Conservation (phyloP, 1,140 invertebrate genomes). For the Piezodorus guildinii region DNA sequence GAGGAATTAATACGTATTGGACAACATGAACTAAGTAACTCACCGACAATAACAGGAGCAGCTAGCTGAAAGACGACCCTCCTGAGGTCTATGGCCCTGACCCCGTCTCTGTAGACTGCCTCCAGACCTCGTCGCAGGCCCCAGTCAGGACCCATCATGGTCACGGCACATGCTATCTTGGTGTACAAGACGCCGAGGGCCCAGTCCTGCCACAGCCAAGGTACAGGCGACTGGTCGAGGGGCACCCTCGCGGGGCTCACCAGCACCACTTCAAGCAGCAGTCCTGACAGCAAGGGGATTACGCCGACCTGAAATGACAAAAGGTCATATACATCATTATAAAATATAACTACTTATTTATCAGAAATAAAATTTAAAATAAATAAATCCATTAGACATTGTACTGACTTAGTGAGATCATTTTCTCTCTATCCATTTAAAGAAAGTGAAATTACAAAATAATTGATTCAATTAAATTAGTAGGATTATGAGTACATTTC, state of each 20-base stretch:
- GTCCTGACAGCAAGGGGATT: slow-evolving; percentile 82
- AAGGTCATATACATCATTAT: not conserved
- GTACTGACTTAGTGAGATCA: no score
- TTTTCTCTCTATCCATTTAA: no score
- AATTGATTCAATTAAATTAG: no score
- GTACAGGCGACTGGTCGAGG: slow-evolving; percentile 83
- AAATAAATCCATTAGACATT: no score
- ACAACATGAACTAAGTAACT: no score
- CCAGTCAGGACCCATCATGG: slow-evolving; percentile 97
- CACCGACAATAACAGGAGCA: slow-evolving; percentile 60
- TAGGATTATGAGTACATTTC: no score
- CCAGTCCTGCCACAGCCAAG: slow-evolving; percentile 96
- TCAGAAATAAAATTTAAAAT: no score
- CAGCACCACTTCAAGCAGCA: slow-evolving; percentile 81
- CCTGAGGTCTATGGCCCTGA: slow-evolving; percentile 25
- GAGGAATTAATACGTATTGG: no score
- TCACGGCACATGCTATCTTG: slow-evolving; percentile 93
- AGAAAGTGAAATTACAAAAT: no score
- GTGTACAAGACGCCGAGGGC: slow-evolving; percentile 92
- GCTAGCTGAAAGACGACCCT: slow-evolving; percentile 78
- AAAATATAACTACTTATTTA: no score
- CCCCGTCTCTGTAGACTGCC: slow-evolving; percentile 75
- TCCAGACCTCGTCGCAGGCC: slow-evolving; percentile 81
- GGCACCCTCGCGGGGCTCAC: slow-evolving; percentile 88
- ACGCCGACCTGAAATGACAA: slow-evolving; percentile 51